phyloP scores from a whole-genome alignment of 2,797 vertebrate genomes.

The Ctenosaura bakeri region DNA sequence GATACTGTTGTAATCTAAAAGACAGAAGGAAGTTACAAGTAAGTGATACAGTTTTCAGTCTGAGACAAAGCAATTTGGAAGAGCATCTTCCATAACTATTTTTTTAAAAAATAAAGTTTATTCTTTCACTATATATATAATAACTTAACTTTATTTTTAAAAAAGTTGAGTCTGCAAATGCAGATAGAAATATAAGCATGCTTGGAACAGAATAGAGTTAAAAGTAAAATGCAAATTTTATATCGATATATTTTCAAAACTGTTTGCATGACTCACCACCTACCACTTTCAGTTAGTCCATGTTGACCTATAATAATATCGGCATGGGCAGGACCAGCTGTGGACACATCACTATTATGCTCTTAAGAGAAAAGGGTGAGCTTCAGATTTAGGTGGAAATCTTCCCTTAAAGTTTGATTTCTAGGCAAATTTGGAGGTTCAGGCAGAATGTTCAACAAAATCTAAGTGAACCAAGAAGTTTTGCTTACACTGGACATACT shows the following conservation, averaged over 20 bases:
- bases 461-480: background rate
- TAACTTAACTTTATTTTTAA: no score
- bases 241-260: slow-evolving; percentile 51
- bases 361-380: background rate
- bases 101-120: background rate
- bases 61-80: slow-evolving; percentile 36
- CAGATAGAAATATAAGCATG: slow-evolving; percentile 55
- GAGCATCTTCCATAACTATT: slow-evolving; percentile 17
- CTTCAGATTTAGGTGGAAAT: background rate
- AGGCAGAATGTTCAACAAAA: background rate
- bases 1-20: slow-evolving; percentile 89
- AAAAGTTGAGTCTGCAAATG: slow-evolving; percentile 55
- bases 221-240: slow-evolving; percentile 56
- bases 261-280: slow-evolving; percentile 4
- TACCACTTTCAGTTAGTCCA: background rate
- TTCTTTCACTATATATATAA: slow-evolving; percentile 53
- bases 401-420: background rate
- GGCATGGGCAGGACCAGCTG: background rate
- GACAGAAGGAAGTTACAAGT: slow-evolving; percentile 67
- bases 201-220: slow-evolving; percentile 52
- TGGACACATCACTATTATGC: background rate
- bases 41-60: slow-evolving; percentile 62
- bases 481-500: background rate
- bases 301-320: background rate
- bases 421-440: background rate